phyloP scores from a whole-genome alignment of 2,888 invertebrate genomes.

The Oscheius sp. region DNA sequence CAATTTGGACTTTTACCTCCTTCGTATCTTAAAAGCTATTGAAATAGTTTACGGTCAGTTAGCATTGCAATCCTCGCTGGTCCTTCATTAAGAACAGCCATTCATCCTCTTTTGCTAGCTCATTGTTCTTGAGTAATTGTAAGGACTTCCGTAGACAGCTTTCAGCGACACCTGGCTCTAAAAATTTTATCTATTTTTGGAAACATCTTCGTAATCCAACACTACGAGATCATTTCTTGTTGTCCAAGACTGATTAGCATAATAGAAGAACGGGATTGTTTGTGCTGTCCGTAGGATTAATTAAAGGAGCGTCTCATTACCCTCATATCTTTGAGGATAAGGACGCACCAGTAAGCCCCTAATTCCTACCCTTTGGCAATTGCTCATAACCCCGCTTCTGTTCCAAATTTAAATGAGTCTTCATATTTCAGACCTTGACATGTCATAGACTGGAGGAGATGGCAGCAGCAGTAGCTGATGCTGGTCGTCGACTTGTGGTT shows the following conservation, averaged over 20 bases:
- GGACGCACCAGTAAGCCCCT: slow-evolving; percentile 24
- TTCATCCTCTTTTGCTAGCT: slow-evolving; percentile 22
- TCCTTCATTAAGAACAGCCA: slow-evolving; percentile 24
- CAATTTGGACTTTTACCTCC: too few species aligned
- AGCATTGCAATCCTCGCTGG: not conserved
- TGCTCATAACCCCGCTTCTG: slow-evolving; percentile 12
- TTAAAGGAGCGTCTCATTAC: slow-evolving; percentile 33
- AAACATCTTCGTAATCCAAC: not conserved
- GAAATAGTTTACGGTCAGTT: slow-evolving; percentile 1
- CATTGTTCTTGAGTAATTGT: slow-evolving; percentile 27
- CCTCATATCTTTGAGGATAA: slow-evolving; percentile 23
- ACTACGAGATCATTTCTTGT: not conserved
- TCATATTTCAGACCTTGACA: slow-evolving; percentile 51
- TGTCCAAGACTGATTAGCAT: slow-evolving; percentile 23
- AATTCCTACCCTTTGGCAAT: slow-evolving; percentile 13
- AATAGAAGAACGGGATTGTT: slow-evolving; percentile 30
- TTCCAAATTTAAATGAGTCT: slow-evolving; percentile 6
- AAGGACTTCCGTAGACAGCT: not conserved
- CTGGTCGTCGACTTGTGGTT: slow-evolving; percentile 21
- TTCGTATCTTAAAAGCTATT: too few species aligned
- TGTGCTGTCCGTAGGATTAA: slow-evolving; percentile 31
- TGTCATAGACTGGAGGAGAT: slow-evolving; percentile 51
- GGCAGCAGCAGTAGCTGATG: slow-evolving; percentile 39
- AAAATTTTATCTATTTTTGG: too few species aligned
- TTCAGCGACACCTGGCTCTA: too few species aligned